Conservation (phyloP, 2,888 invertebrate genomes). For the Pterobdella sp. region DNA sequence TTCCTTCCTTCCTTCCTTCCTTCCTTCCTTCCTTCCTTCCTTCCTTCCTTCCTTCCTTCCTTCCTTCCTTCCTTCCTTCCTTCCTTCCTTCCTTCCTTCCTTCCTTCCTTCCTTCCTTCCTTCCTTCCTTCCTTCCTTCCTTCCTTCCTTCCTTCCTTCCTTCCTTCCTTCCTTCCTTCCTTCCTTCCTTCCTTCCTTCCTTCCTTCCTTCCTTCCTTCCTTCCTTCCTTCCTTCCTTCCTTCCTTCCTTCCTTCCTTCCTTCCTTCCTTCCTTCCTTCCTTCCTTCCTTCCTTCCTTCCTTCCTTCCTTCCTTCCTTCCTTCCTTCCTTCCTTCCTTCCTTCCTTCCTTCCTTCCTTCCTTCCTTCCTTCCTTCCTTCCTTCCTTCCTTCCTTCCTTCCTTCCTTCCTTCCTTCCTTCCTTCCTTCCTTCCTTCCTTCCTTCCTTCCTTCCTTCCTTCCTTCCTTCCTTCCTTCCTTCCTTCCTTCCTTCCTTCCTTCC, state of each 20-base stretch:
- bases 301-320: constrained; percentile 14
- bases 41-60: constrained; percentile 29
- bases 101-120: constrained; percentile 27
- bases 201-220: too few species aligned
- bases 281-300: constrained; percentile 21
- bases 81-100: constrained; percentile 26
- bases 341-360: constrained; percentile 17
- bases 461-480: constrained; percentile 27
- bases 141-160: constrained; percentile 27
- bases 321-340: neutral
- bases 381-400: constrained; percentile 24
- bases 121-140: constrained; percentile 29
- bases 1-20: too few species aligned
- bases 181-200: constrained; percentile 28
- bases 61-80: constrained; percentile 28
- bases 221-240: constrained; percentile 23
- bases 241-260: constrained; percentile 21
- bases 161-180: constrained; percentile 29
- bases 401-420: constrained; percentile 29
- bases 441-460: constrained; percentile 27
- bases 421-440: constrained; percentile 28
- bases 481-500: constrained; percentile 29
- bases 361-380: constrained; percentile 29
- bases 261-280: constrained; percentile 20
- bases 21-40: too few species aligned